Evolutionary conservation across 2,888 invertebrate species (phyloP).

Genomic region (Eretmocerus hayati): DNA sequence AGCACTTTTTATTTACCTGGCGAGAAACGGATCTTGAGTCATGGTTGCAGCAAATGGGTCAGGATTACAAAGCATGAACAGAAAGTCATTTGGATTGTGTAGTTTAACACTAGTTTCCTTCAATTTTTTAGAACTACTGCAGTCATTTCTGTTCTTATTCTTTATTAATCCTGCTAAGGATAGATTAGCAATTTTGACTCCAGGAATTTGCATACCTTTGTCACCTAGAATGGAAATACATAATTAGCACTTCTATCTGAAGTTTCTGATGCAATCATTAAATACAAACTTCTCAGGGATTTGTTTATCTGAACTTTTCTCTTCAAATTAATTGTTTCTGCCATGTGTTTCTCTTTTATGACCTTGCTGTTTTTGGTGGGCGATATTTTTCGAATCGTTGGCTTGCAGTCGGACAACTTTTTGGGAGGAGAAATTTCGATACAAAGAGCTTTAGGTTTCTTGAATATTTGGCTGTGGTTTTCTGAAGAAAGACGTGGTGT

Average conservation of each 20-base stretch:
- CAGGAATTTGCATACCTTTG: conserved; percentile 7
- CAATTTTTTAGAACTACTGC: conserved; percentile 12
- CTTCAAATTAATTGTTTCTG: conserved; percentile 24
- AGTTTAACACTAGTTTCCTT: conserved; percentile 30
- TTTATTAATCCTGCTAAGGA: conserved; percentile 28
- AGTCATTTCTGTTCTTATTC: conserved; percentile 14
- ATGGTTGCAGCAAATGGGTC: conserved; percentile 52
- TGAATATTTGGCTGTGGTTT: neutral
- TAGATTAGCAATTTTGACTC: conserved; percentile 24
- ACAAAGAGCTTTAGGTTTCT: conserved; percentile 11
- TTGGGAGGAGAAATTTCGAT: conserved; percentile 33
- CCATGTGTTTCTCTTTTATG: conserved; percentile 28
- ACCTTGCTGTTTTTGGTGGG: conserved; percentile 29
- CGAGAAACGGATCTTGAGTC: conserved; percentile 62
- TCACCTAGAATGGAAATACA: neutral
- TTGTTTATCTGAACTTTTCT: conserved; percentile 28
- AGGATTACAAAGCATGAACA: conserved; percentile 45
- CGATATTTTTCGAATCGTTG: conserved; percentile 25
- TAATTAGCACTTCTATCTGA: neutral
- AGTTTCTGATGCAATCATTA: too few species aligned
- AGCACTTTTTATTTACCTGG: conserved; percentile 34
- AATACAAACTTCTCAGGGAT: conserved; percentile 24
- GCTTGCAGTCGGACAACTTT: neutral
- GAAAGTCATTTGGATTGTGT: conserved; percentile 37
- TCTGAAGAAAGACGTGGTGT: neutral